Base-by-base conservation (phyloP, 2,797 vertebrate genomes). In the Gambusia yucatana region DNA sequence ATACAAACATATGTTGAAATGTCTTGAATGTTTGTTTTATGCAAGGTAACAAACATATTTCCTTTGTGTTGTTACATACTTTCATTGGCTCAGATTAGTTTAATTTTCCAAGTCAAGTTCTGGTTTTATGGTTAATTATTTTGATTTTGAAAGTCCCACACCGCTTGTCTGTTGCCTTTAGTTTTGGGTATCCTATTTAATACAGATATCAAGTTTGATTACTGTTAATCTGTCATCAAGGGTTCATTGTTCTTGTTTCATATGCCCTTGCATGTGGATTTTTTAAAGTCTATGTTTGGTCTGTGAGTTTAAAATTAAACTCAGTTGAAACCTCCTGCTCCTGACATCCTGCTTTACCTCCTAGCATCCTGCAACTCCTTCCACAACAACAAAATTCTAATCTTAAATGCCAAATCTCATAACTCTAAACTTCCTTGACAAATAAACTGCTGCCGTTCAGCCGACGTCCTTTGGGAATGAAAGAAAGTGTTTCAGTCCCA, bases 401-500 rank as follows among this genome's bases (percentile, higher is more conserved):
- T 46, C 25, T 3, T 44, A 70, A 70, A 70, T 46, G 67, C 25
- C 20, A 57, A 43, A 75, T 61, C 67, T 67, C 41, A 73, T 44
- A 61, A 61, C 65, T 33, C 50, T 71, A 44, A 44, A 7, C 39
- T 16, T 25, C 22, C 33, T 30, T 50, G 48, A 14, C 77, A 61
- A 46, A 36, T 41, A 74, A 70, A 33, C 0, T 33, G 73, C 41
- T 13, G 28, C 41, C 36, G 30, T 76, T 52, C 39, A 69, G 14
- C 44, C 25, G 63, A 7, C 50, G 39, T 78, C 16, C 48, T 59
- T 1, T 77, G 79, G 83, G 76, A 84, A 55, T 83, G 70, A 63
- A 77, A 79, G 57, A 78, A 83, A 75, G 61, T 52, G 59, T 82
- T 76, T 59, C 81, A 75, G 75, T 77, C 75, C 6, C 28, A 76